Evolutionary conservation across 2,888 invertebrate genomes (phyloP), one percentile per base, ranked within the genome.

Genomic region (Brachyopa scutellaris): DNA sequence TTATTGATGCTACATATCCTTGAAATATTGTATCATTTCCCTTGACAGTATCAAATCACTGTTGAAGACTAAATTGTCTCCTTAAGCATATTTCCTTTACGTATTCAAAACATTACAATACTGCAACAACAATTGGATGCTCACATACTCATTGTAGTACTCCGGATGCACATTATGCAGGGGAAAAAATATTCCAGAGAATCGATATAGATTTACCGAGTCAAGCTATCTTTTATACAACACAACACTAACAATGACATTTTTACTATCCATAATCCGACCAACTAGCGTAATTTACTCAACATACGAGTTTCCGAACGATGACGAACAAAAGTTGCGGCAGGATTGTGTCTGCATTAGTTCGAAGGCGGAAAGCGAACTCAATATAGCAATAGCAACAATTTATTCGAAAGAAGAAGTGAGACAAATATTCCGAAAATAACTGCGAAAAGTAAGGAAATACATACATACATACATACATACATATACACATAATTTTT

Each of bases 181-280:
- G 26, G n/a, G 15, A 33, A 1, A 19, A 40, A 61, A 31, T n/a
- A 26, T 21, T 5, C 31, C 6, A 21, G 7, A 31, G 40, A 21
- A 51, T n/a, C 38, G 2, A 2, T 40, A 33, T 33, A 23, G 21
- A 31, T 45, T 19, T 9, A 31, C 6, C 53, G 66, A 66, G 40
- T 49, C 59, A 47, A 47, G 47, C 33, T 45, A 33, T 31, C 31
- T 21, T 19, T 31, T 31, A 21, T n/a, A 19, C 19, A 21, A 53
- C 21, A 42, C 21, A 13, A 36, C 31, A 45, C 23, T 45, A 47
- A 51, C 61, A 59, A 70, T 40, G 70, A 40, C 51, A 70, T 59
- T 72, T 72, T 72, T 72, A 62, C 36, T 53, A 62, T 62, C 72
- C 61, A 62, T 62, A 62, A 72, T 72, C 62, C 53, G 19, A 31